Conservation (phyloP, 2,888 invertebrate species). For the Andrena haemorrhoa region DNA sequence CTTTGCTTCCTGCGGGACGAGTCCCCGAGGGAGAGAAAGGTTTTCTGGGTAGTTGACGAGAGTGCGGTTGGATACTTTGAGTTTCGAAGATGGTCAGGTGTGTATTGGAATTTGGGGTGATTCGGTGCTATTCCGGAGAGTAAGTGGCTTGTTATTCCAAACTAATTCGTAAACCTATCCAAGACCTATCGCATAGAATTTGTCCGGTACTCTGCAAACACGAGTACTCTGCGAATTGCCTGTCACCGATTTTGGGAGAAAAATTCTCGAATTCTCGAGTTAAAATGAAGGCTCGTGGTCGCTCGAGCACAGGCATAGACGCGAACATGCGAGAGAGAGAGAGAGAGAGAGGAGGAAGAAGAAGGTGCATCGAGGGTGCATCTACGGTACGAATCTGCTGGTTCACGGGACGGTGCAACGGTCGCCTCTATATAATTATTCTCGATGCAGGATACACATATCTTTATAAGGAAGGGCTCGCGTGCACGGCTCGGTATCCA, state of each 20-base stretch:
- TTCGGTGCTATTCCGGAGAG: no score
- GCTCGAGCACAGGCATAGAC: not conserved
- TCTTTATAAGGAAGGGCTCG: constrained; percentile 77
- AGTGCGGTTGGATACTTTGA: no score
- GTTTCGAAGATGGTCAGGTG: no score
- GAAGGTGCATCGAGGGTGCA: constrained; percentile 60
- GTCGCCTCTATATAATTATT: constrained; percentile 78
- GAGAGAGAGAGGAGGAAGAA: no score
- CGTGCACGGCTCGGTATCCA: constrained; percentile 74
- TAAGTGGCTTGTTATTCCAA: no score
- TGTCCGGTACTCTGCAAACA: no score
- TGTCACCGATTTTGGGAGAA: not conserved
- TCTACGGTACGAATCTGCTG: constrained; percentile 77
- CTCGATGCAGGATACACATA: constrained; percentile 76
- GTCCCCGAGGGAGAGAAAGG: not conserved
- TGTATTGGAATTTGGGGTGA: no score
- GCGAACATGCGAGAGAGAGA: constrained; percentile 23
- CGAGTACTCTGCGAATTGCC: not conserved
- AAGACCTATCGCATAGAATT: no score
- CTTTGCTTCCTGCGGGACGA: not conserved
- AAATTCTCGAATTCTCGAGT: not conserved
- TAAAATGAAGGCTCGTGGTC: not conserved
- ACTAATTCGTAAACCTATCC: no score
- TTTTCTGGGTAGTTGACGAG: no score
- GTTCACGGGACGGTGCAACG: constrained; percentile 71